phyloP scores from a whole-genome alignment of 1,140 invertebrate species.

The Mactra quadrangularis region DNA sequence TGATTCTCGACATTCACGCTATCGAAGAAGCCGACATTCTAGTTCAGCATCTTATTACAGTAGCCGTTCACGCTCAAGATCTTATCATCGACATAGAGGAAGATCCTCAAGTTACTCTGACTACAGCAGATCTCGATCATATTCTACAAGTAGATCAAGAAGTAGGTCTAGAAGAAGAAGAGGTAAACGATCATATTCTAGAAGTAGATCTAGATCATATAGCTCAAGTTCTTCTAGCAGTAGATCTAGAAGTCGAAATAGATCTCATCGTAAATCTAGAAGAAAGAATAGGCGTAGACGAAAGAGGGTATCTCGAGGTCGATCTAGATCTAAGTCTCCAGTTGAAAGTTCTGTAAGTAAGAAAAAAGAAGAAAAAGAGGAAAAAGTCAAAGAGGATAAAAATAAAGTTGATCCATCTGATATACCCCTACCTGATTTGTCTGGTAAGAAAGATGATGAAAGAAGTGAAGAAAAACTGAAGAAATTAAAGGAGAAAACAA shows the following conservation, averaged over 20 bases:
- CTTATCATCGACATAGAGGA: conserved; percentile 65
- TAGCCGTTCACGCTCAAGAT: conserved; percentile 66
- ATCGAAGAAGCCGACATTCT: conserved; percentile 62
- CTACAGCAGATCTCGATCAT: conserved; percentile 74
- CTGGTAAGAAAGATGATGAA: conserved; percentile 62
- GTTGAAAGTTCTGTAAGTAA: conserved; percentile 33
- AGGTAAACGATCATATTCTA: conserved; percentile 68
- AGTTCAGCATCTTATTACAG: conserved; percentile 69
- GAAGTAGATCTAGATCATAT: conserved; percentile 69
- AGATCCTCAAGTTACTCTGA: conserved; percentile 72
- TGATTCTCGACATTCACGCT: conserved; percentile 70
- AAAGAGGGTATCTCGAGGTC: conserved; percentile 21
- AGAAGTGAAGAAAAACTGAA: conserved; percentile 61
- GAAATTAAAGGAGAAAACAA: conserved; percentile 66
- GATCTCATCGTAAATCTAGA: conserved; percentile 65
- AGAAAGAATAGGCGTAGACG: conserved; percentile 49
- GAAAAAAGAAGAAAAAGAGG: conserved; percentile 43
- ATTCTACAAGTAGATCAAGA: conserved; percentile 67
- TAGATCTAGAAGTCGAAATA: conserved; percentile 69
- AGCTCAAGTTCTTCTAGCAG: conserved; percentile 67
- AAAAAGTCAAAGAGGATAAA: conserved; percentile 34
- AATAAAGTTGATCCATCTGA: conserved; percentile 63
- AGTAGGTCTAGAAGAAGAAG: conserved; percentile 58
- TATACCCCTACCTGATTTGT: conserved; percentile 69
- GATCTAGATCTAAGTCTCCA: conserved; percentile 8